Evolutionary conservation across 2,888 invertebrate genomes (phyloP), one percentile per base, ranked within the genome.

Genomic region (Perizoma affinitatum): DNA sequence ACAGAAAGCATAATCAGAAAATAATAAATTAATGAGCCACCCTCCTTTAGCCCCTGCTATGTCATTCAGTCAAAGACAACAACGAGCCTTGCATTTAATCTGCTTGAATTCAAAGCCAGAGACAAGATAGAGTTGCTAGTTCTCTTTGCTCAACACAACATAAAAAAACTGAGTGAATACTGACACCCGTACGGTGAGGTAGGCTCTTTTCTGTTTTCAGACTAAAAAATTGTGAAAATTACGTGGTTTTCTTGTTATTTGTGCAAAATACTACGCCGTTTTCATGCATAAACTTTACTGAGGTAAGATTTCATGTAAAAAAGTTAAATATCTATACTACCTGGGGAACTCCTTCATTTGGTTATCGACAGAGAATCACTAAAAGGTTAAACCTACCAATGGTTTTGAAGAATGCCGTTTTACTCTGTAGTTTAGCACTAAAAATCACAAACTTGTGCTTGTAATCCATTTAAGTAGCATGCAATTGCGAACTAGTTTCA

Each of bases 141-240:
- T 5, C 5, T 38, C 7, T 38, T 38, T 5, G 7, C 7, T 38
- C 38, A 7, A 38, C 7, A 6, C 6, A 5, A 6, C 1, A 38
- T 38, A 38, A 38, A 9, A 51, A 54, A 54, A 59, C 54, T 9
- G 9, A 44, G 74, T 67, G 67, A 75, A 74, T 78, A 83, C 84
- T 91, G 91, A 91, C 91, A 90, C 86, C 78, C 82, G 88, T 86
- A 88, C 87, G 86, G 91, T 90, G 91, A 91, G 92, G 90, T 88
- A 90, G 91, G 87, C 88, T 87, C 86, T 88, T 92, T 91, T 91
- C 91, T 92, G 91, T 91, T 92, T 92, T 92, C 89, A 88, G 84
- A 74, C 84, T 38, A 7, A 89, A 86, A 88, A 89, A 87, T 87
- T 81, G 87, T 86, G 81, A 86, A 87, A 88, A 88, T 83, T 86